A percentile compares a stretch with the other conserved stretches of the same genome.
Conservation (phyloP, 2,888 invertebrate genomes). For the Clistopyga incitator region DNA sequence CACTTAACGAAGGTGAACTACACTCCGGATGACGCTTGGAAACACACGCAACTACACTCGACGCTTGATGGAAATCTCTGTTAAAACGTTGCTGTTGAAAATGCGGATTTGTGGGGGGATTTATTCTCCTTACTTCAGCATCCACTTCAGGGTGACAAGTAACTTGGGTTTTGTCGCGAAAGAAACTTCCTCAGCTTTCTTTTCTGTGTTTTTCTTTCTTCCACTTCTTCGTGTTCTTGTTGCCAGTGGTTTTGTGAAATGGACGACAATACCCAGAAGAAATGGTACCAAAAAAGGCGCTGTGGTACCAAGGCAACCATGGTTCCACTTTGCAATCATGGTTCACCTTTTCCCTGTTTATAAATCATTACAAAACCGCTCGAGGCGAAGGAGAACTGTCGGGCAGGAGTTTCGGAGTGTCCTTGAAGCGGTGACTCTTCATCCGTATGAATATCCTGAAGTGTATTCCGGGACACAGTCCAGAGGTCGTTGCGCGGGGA, state of each 20-base stretch:
- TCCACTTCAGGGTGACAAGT: not conserved
- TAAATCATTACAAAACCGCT: not conserved
- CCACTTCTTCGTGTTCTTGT: too few relatives aligned
- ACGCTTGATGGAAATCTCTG: slow-evolving; percentile 20
- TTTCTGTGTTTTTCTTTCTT: too few relatives aligned
- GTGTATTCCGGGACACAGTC: slow-evolving; percentile 41
- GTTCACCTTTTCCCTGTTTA: not conserved
- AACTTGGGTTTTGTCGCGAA: too few relatives aligned
- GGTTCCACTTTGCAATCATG: too few relatives aligned
- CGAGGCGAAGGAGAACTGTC: not conserved
- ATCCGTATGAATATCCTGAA: slow-evolving; percentile 51
- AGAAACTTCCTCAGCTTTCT: too few relatives aligned
- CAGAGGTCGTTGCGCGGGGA: slow-evolving; percentile 32
- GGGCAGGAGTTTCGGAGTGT: not conserved
- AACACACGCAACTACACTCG: not conserved
- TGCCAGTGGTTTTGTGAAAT: too few relatives aligned
- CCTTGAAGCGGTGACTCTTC: slow-evolving; percentile 29
- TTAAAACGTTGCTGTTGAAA: slow-evolving; percentile 18
- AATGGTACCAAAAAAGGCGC: too few relatives aligned
- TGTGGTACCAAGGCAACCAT: too few relatives aligned
- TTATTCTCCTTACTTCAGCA: not conserved
- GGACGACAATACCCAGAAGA: too few relatives aligned
- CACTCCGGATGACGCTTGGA: slow-evolving; percentile 14
- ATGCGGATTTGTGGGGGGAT: not conserved
- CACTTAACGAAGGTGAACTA: slow-evolving; percentile 3